phyloP scores from a whole-genome alignment of 2,888 invertebrate species.

The Furcula furcula region DNA sequence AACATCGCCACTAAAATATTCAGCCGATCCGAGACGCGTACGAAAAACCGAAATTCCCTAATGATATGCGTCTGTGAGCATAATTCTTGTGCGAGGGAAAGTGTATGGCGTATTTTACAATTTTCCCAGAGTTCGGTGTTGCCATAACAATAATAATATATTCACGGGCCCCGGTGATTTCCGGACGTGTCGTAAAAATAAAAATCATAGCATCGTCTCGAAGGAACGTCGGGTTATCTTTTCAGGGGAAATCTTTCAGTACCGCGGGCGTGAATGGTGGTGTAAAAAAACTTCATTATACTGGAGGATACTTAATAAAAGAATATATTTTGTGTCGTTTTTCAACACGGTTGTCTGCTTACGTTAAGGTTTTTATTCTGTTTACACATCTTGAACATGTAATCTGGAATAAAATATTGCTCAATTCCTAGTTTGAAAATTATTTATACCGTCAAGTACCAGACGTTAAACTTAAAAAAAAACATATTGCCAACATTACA shows the following conservation, averaged over 20 bases:
- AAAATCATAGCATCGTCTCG: slow-evolving; percentile 66
- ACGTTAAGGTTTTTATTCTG: neutral
- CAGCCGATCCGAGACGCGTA: slow-evolving; percentile 40
- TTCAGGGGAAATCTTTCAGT: slow-evolving; percentile 16
- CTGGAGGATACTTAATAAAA: slow-evolving; percentile 4
- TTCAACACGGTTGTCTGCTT: neutral
- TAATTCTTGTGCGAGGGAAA: slow-evolving; percentile 50
- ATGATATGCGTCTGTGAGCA: slow-evolving; percentile 54
- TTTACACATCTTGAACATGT: no score
- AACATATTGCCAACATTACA: no score
- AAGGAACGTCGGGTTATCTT: slow-evolving; percentile 43
- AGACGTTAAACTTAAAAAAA: no score
- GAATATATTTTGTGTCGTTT: neutral
- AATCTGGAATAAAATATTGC: no score
- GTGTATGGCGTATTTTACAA: slow-evolving; percentile 70
- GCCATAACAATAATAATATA: slow-evolving; percentile 79
- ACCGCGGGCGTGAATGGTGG: slow-evolving; percentile 18
- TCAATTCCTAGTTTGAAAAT: no score
- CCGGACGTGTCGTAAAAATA: slow-evolving; percentile 71
- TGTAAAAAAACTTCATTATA: slow-evolving; percentile 22
- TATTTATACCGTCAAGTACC: no score
- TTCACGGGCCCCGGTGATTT: slow-evolving; percentile 75
- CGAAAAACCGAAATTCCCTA: slow-evolving; percentile 64
- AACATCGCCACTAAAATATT: slow-evolving; percentile 56
- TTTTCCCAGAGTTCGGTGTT: slow-evolving; percentile 67